phyloP scores from a whole-genome alignment of 2,888 invertebrate genomes.

The Cremastinae sp. region DNA sequence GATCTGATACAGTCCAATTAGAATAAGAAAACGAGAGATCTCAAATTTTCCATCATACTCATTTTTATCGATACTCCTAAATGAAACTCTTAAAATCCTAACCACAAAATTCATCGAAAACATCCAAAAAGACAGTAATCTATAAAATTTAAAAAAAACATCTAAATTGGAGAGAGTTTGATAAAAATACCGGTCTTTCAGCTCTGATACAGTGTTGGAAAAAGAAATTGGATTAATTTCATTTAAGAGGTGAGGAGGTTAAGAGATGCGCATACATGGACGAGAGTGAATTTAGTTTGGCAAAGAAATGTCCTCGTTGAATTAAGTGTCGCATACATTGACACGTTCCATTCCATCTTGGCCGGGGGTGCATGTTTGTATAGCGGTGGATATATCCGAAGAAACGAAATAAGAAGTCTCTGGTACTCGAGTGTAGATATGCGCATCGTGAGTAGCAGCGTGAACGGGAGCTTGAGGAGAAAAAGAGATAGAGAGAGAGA shows the following conservation, averaged over 20 bases:
- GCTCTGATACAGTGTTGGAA: not conserved
- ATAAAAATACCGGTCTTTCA: not conserved
- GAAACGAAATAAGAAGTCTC: constrained; percentile 19
- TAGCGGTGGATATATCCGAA: constrained; percentile 2
- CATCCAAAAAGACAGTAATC: no score
- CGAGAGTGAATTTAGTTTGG: constrained; percentile 16
- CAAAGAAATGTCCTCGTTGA: constrained; percentile 35
- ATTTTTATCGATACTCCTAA: no score
- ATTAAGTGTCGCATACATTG: constrained; percentile 33
- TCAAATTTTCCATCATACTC: no score
- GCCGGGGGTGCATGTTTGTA: no score
- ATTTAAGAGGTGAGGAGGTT: not conserved
- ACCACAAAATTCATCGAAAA: no score
- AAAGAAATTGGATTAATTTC: not conserved
- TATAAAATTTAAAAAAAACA: no score
- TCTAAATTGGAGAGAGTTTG: no score
- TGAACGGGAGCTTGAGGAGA: constrained; percentile 16
- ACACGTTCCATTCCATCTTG: constrained; percentile 4
- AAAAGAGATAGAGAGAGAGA: constrained; percentile 3
- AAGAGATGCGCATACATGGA: constrained; percentile 7
- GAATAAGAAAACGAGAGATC: no score
- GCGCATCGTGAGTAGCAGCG: constrained; percentile 16
- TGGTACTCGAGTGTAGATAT: constrained; percentile 31
- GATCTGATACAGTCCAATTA: no score
- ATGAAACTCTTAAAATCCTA: no score